Base-by-base conservation (phyloP, 2,888 invertebrate genomes). In the Atethmia centrago region DNA sequence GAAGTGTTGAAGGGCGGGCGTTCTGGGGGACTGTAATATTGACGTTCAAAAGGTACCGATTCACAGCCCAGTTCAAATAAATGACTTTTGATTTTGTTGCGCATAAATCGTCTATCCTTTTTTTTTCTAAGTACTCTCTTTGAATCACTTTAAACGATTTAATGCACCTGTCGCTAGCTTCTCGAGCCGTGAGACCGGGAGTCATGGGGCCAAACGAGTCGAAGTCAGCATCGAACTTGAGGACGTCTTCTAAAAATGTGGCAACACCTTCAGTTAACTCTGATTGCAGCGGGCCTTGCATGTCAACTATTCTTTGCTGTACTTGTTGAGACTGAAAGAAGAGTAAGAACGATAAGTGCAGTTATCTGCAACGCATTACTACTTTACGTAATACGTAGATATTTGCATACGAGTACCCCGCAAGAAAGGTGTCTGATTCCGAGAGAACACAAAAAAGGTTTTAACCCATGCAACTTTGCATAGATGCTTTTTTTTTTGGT, bases 141-240 rank as follows among this genome's bases (percentile, higher is more conserved):
- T n/a, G 19, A 16, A 28, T 49, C 8, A 45, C 10, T 36, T 28
- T 56, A 49, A 51, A 25, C 8, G n/a, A 40, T 49, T 25, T 36
- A 16, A 70, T 12, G 7, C 92, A 97, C 95, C 98, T 97, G 92
- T 98, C 98, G 86, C 98, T 98, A 31, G 99, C 99, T 93, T 99
- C 99, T 85, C 98, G 97, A 0, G 99, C 98, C 1, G 98, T 95
- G 45, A 99, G 97, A 2, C 98, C 98, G 9, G 98, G 97, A 1
- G 98, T 97, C 98, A 99, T 98, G 0, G 99, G 99, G 1, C 99
- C 99, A 88, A 97, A 97, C n/a, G 94, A 88, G 25, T 98, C 97
- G 89, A 97, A 98, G 87, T 98, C 98, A 0, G 90, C 90, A 88
- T 98, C 98, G 88, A 98, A 98, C 73, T 97, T 95, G 40, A 97